A percentile compares a stretch with the other conserved stretches of the same genome.
Evolutionary conservation across 1,140 invertebrate species (phyloP).

Genomic region (Diabrotica undecimpunctata): DNA sequence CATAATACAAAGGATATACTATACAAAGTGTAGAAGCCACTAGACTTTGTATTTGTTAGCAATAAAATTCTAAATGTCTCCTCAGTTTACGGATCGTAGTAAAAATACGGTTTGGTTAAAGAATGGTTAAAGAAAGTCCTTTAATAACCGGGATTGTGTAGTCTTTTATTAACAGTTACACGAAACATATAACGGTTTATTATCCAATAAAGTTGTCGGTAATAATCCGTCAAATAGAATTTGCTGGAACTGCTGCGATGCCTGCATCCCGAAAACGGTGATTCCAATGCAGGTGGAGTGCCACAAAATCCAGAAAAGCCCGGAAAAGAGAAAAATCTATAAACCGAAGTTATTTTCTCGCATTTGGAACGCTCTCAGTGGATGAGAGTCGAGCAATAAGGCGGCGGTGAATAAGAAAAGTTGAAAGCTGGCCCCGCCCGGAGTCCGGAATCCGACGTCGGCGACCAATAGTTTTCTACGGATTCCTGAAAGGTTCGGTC

Average conservation of each 20-base stretch:
- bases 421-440: constrained; percentile 33
- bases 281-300: constrained; percentile 25
- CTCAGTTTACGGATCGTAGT: too few species aligned
- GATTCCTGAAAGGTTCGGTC: constrained; percentile 34
- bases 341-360: constrained; percentile 32
- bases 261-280: constrained; percentile 8
- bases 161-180: not conserved
- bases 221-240: not conserved
- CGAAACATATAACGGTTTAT: not conserved
- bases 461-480: constrained; percentile 33
- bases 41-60: too few species aligned
- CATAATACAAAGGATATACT: too few species aligned
- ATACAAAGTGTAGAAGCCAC: too few species aligned
- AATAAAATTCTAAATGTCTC: too few species aligned
- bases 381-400: constrained; percentile 38
- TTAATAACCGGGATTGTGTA: too few species aligned
- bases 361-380: constrained; percentile 30
- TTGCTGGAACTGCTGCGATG: not conserved
- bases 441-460: constrained; percentile 25
- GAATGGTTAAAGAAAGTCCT: too few species aligned
- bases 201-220: not conserved
- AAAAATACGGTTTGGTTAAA: too few species aligned
- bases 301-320: constrained; percentile 4
- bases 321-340: constrained; percentile 30
- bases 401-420: constrained; percentile 37